phyloP scores from a whole-genome alignment of 2,113 vertebrate genomes.

The Cyanistes caeruleus region DNA sequence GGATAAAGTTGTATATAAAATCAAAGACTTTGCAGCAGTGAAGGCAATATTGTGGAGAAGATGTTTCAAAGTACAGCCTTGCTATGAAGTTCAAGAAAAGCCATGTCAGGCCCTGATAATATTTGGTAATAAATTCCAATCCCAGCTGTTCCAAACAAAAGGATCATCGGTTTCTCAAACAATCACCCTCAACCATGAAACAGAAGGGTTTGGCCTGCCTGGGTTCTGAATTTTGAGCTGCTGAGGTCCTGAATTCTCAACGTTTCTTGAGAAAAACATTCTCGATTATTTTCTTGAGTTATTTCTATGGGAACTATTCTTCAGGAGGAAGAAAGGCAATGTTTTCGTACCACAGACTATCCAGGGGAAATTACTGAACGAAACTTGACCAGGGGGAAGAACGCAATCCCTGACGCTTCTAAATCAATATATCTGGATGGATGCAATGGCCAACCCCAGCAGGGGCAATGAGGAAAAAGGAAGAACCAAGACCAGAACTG shows the following conservation, averaged over 20 bases:
- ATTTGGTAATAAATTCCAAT: neutral
- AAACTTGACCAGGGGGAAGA: neutral
- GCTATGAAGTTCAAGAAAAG: neutral
- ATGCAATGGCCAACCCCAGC: neutral
- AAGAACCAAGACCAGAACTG: neutral
- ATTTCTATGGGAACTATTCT: neutral
- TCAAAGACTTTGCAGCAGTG: neutral
- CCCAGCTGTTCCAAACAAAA: neutral
- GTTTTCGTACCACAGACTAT: neutral
- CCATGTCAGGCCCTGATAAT: neutral
- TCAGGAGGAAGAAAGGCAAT: neutral
- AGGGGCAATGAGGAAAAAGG: neutral
- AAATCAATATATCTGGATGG: neutral
- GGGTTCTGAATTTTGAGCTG: neutral
- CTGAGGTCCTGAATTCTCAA: neutral
- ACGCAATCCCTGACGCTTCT: neutral
- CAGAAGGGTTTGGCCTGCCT: neutral
- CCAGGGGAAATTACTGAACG: neutral
- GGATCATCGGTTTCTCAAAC: neutral
- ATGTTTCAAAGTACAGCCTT: neutral
- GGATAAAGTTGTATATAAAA: neutral
- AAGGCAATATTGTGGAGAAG: neutral
- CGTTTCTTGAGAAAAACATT: neutral
- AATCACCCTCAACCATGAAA: neutral
- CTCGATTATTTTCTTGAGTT: neutral